Conservation (phyloP, 2,797 vertebrate species). For the Tenualosa thibaudeaui region DNA sequence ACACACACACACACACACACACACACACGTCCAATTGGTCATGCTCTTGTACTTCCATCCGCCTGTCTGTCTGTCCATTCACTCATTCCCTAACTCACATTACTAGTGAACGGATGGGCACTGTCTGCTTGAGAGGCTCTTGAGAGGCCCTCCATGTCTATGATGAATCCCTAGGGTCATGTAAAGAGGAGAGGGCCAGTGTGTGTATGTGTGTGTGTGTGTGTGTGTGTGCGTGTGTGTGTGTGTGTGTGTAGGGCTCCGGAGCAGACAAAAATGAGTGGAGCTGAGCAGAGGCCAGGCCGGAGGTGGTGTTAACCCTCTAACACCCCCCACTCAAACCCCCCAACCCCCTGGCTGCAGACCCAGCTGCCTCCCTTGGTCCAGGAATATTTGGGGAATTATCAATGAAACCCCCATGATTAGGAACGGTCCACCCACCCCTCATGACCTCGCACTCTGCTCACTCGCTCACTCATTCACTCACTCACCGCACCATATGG, state of each 20-base stretch:
- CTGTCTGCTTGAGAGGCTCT: not conserved
- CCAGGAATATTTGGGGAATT: slow-evolving; percentile 61
- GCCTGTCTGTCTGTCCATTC: no score
- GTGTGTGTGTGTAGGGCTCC: slow-evolving; percentile 53
- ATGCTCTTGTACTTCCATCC: slow-evolving; percentile 17
- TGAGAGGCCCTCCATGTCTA: not conserved
- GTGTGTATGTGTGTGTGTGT: slow-evolving; percentile 1
- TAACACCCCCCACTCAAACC: slow-evolving; percentile 34
- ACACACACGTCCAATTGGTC: not conserved
- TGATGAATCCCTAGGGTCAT: not conserved
- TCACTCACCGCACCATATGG: not conserved
- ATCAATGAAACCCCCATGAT: slow-evolving; percentile 45
- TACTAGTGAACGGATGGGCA: not conserved
- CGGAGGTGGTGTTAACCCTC: slow-evolving; percentile 44
- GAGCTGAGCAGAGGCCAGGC: slow-evolving; percentile 57
- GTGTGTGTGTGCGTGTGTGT: not conserved
- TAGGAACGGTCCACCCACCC: slow-evolving; percentile 34
- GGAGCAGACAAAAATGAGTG: slow-evolving; percentile 60
- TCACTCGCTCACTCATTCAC: no score
- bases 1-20: not conserved
- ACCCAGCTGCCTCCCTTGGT: slow-evolving; percentile 63
- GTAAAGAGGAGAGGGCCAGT: not conserved
- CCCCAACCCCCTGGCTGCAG: not conserved
- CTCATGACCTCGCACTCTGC: not conserved
- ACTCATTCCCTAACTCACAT: not conserved